phyloP scores from a whole-genome alignment of 2,113 vertebrate species.

The Megaceryle torquata region DNA sequence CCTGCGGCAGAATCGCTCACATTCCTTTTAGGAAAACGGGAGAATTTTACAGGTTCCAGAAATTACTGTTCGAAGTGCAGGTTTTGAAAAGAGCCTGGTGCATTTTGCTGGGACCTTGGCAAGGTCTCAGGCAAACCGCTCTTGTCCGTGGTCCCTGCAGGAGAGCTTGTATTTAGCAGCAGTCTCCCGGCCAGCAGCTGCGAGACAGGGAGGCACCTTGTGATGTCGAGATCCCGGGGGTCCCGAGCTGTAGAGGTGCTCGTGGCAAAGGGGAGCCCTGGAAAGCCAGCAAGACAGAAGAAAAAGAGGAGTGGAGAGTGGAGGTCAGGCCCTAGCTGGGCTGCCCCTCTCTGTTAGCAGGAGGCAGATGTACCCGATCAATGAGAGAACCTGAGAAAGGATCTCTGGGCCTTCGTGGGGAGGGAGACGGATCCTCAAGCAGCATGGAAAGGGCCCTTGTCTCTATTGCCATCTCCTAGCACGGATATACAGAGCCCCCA shows the following conservation, averaged over 20 bases:
- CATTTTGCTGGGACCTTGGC: not conserved
- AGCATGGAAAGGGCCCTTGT: fast-evolving
- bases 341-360: not conserved
- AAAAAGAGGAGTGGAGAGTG: not conserved
- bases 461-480: not conserved
- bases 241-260: not conserved
- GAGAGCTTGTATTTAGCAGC: not conserved
- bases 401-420: not conserved
- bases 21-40: not conserved
- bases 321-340: constrained; percentile 17
- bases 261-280: not conserved
- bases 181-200: not conserved
- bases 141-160: constrained; percentile 8
- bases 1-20: fast-evolving
- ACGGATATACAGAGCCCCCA: not conserved
- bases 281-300: not conserved
- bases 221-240: not conserved
- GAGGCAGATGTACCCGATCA: constrained; percentile 50
- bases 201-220: not conserved
- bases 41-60: not conserved
- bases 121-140: not conserved
- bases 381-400: constrained; percentile 42
- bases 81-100: not conserved
- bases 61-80: not conserved
- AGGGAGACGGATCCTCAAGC: not conserved